A percentile compares a stretch with the other conserved stretches of the same genome.
Conservation (phyloP, 2,797 vertebrate genomes). For the Rhynchonycteris naso region DNA sequence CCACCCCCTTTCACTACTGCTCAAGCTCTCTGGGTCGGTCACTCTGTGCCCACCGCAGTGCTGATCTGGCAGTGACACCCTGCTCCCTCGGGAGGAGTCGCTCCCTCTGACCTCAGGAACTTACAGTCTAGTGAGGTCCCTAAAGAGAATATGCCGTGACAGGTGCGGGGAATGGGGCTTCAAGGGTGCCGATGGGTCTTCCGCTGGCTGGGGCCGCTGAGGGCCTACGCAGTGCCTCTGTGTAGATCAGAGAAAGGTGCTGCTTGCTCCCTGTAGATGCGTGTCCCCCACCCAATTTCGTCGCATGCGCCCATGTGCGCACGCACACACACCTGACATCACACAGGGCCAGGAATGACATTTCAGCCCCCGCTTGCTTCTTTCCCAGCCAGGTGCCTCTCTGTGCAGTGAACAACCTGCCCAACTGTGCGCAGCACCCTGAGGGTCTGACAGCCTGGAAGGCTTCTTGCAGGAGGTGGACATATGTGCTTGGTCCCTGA, state of each 20-base stretch:
- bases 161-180: rapidly evolving
- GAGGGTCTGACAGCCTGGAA: not conserved
- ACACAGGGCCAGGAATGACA: not conserved
- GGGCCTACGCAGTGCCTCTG: not conserved
- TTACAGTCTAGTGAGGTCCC: not conserved
- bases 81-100: not conserved
- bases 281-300: too few relatives aligned
- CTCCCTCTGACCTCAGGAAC: not conserved
- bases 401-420: not conserved
- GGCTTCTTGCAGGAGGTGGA: not conserved
- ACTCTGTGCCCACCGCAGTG: not conserved
- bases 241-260: not conserved
- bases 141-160: rapidly evolving
- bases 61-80: not conserved
- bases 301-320: too few relatives aligned
- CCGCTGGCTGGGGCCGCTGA: not conserved
- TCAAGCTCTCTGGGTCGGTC: not conserved
- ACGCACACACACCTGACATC: not conserved
- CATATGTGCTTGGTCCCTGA: not conserved
- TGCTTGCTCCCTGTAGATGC: not conserved
- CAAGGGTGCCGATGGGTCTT: not conserved
- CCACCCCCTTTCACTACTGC: not conserved
- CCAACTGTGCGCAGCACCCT: not conserved
- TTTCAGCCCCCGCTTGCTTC: not conserved
- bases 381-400: not conserved